Conservation (phyloP, 2,113 vertebrate species). For the Tiliqua scincoides region DNA sequence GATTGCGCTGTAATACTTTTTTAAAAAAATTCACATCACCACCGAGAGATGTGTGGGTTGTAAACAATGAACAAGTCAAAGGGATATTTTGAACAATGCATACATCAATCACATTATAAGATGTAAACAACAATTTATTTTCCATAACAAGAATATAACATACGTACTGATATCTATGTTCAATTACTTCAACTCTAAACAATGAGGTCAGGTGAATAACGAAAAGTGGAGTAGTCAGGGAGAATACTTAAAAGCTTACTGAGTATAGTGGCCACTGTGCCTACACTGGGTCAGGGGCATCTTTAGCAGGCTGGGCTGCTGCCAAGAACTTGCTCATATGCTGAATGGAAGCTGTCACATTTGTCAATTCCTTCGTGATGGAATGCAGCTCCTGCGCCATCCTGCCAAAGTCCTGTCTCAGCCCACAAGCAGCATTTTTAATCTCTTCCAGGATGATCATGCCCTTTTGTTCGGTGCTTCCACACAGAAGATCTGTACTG, state of each 20-base stretch:
- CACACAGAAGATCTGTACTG: background rate
- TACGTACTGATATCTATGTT: background rate
- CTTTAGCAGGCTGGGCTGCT: constrained; percentile 1
- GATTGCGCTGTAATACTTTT: no score
- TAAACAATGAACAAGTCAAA: background rate
- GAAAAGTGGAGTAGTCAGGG: background rate
- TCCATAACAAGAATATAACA: constrained; percentile 33
- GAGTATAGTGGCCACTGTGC: background rate
- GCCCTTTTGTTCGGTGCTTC: background rate
- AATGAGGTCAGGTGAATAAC: background rate
- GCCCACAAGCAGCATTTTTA: constrained; percentile 35
- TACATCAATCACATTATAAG: background rate
- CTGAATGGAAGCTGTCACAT: constrained; percentile 11
- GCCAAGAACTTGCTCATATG: background rate
- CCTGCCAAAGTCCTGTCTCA: constrained; percentile 49
- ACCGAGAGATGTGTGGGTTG: background rate
- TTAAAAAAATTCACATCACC: no score
- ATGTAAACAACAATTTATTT: constrained; percentile 57
- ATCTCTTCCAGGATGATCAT: constrained; percentile 45
- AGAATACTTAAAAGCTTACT: background rate
- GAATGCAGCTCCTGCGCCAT: constrained; percentile 42
- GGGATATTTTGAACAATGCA: background rate
- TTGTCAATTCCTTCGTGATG: constrained; percentile 38
- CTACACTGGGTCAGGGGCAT: background rate
- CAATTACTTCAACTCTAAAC: constrained; percentile 30